These are phyloP conservation scores for Dryobates pubescens DNA, from an alignment of 2,797 vertebrate genomes.

Conservation along the genomic window DNA sequence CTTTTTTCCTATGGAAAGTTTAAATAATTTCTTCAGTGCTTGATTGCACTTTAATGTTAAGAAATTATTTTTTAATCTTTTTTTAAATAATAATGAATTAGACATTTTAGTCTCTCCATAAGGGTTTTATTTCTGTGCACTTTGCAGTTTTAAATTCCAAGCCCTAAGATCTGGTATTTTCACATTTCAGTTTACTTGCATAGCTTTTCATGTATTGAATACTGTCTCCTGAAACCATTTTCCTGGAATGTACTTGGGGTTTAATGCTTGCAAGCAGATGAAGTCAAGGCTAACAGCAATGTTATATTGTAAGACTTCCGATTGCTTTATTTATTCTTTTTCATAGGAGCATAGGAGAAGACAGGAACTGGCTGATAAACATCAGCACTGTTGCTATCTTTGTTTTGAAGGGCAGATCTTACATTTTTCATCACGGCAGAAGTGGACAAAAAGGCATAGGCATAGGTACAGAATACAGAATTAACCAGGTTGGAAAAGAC, in stretches of 20 bases:
- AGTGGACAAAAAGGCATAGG: not conserved
- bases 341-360: not conserved
- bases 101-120: slow-evolving; percentile 62
- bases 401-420: not conserved
- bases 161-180: slow-evolving; percentile 42
- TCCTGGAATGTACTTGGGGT: not conserved
- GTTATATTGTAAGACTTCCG: not conserved
- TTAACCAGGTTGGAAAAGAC: too few species aligned
- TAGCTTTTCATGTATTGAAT: slow-evolving; percentile 27
- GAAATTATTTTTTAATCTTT: slow-evolving; percentile 83
- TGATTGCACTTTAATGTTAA: slow-evolving; percentile 81
- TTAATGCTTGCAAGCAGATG: not conserved
- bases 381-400: not conserved
- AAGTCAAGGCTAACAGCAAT: not conserved
- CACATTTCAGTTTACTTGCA: slow-evolving; percentile 35
- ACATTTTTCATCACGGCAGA: not conserved
- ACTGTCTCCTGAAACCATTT: not conserved
- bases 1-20: slow-evolving; percentile 74
- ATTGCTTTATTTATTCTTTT: not conserved
- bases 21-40: slow-evolving; percentile 80
- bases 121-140: slow-evolving; percentile 72
- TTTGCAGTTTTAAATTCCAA: slow-evolving; percentile 69
- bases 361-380: not conserved
- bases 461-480: too few species aligned
- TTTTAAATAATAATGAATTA: slow-evolving; percentile 78